Conservation (phyloP, 2,113 vertebrate species). For the Xenopus tropicalis region UCB_Xtro_10.0 CM004443.2:182200001-182200500, state of each 20-base stretch:
- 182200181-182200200: constrained; percentile 66
- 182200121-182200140: constrained; percentile 67
- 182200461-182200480: constrained; percentile 35
- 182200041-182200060: constrained; percentile 58
- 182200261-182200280: constrained; percentile 67
- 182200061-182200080: constrained; percentile 56
- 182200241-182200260: constrained; percentile 67
- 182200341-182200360: constrained; percentile 60
- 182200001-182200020: constrained; percentile 61
- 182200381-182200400: background rate
- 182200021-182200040: constrained; percentile 68
- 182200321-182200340: constrained; percentile 77
- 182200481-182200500: constrained; percentile 41
- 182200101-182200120: constrained; percentile 68
- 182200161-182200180: constrained; percentile 66
- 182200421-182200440: constrained; percentile 27
- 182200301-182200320: constrained; percentile 85
- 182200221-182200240: constrained; percentile 65
- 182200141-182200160: constrained; percentile 81
- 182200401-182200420: constrained; percentile 15
- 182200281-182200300: constrained; percentile 78
- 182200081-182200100: constrained; percentile 62
- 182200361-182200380: background rate
- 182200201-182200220: constrained; percentile 60
- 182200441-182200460: constrained; percentile 27